A percentile compares a stretch with the other conserved stretches of the same genome.
These are phyloP conservation scores for Cricetomys ansorgei DNA, from an alignment of 2,113 vertebrate genomes.

Conservation along the genomic window DNA sequence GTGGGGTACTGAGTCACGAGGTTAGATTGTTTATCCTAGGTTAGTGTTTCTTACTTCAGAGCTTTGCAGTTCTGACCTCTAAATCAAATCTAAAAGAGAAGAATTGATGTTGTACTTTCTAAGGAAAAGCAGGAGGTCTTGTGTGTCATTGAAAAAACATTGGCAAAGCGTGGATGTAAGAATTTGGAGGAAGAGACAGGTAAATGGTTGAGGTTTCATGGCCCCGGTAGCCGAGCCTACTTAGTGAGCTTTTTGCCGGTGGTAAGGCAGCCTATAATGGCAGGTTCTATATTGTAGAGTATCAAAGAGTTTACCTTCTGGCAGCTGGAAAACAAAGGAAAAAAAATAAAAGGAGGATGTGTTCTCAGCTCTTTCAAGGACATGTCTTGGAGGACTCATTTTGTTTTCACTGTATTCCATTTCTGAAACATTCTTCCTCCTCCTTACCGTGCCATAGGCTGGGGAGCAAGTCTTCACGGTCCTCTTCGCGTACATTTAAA, in stretches of 20 bases:
- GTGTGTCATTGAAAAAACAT: not conserved
- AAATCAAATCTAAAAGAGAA: not conserved
- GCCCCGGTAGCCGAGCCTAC: no score
- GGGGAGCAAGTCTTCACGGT: not conserved
- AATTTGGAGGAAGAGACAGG: not conserved
- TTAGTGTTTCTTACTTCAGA: not conserved
- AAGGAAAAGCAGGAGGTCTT: not conserved
- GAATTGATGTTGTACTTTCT: not conserved
- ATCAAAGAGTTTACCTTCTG: not conserved
- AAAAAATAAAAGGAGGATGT: not conserved
- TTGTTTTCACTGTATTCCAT: not conserved
- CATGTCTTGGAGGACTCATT: not conserved
- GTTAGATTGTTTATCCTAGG: not conserved
- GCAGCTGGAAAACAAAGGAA: not conserved
- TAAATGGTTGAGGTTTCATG: no score
- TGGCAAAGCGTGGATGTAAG: not conserved
- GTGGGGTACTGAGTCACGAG: not conserved
- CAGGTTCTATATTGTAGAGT: not conserved
- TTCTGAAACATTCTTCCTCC: accelerated
- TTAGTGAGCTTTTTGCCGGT: not conserved
- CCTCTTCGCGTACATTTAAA: not conserved
- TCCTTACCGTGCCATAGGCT: not conserved
- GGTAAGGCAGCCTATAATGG: not conserved
- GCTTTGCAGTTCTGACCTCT: not conserved
- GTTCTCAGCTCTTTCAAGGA: not conserved